Evolutionary conservation across 2,888 invertebrate species (phyloP).

Genomic region (Epinotia bilunana): DNA sequence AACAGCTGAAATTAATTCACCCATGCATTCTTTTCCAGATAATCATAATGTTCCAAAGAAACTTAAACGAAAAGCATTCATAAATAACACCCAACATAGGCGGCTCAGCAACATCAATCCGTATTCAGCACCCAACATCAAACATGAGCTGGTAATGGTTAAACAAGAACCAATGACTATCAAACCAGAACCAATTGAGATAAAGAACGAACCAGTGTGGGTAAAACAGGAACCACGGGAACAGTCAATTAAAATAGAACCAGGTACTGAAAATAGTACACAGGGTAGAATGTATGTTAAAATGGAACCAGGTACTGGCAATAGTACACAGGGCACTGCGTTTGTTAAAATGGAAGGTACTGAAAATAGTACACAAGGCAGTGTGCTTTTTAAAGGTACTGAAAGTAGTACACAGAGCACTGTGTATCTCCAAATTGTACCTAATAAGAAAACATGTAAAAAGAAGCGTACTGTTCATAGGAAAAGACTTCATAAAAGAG

Average conservation of each 20-base stretch:
- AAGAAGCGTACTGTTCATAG: background rate
- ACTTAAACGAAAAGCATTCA: background rate
- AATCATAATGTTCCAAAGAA: background rate
- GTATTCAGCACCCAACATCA: background rate
- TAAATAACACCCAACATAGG: background rate
- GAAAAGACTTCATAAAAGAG: background rate
- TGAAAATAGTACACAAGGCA: background rate
- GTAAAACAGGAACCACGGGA: background rate
- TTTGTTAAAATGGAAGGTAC: background rate
- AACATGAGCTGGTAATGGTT: background rate
- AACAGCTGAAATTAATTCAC: background rate
- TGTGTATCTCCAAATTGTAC: slow-evolving; percentile 1
- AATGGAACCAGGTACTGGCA: background rate
- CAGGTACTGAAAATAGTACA: slow-evolving; percentile 3
- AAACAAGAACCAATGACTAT: slow-evolving; percentile 3
- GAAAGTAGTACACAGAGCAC: background rate
- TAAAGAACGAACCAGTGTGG: slow-evolving; percentile 12
- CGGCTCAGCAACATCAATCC: background rate
- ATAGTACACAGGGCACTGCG: background rate
- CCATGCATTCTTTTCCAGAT: background rate
- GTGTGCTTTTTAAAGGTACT: background rate
- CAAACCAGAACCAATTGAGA: background rate
- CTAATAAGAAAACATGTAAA: background rate
- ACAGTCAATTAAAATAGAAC: slow-evolving; percentile 12
- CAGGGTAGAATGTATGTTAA: background rate